phyloP scores from a whole-genome alignment of 2,113 vertebrate species.

The Naja naja region DNA sequence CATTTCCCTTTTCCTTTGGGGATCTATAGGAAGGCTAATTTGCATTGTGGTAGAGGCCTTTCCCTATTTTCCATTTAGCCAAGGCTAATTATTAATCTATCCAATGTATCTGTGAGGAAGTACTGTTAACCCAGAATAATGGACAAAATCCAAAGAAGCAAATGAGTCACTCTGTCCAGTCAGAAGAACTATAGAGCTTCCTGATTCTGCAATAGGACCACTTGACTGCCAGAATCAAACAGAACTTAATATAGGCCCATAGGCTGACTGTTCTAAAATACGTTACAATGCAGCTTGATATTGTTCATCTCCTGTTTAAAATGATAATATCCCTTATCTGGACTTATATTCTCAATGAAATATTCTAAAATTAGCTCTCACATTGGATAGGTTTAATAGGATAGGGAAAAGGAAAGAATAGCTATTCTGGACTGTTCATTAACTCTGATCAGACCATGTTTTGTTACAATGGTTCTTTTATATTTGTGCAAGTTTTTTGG shows the following conservation, averaged over 20 bases:
- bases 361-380: not conserved
- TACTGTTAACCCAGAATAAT: not conserved
- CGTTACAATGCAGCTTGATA: not conserved
- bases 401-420: not conserved
- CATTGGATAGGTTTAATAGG: not conserved
- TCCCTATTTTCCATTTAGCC: not conserved
- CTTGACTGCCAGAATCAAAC: not conserved
- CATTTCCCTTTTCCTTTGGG: fast-evolving
- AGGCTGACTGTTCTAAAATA: not conserved
- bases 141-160: not conserved
- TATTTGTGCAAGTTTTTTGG: not conserved
- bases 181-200: not conserved
- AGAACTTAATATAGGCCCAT: not conserved
- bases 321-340: not conserved
- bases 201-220: not conserved
- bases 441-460: not conserved
- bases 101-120: not conserved
- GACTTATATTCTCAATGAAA: not conserved
- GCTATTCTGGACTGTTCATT: not conserved
- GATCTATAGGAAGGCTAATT: not conserved
- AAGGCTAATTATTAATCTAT: not conserved
- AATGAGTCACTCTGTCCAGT: not conserved
- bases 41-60: fast-evolving
- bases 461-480: not conserved
- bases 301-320: not conserved